Conservation (phyloP, 2,888 invertebrate genomes). For the Scotopteryx bipunctaria region DNA sequence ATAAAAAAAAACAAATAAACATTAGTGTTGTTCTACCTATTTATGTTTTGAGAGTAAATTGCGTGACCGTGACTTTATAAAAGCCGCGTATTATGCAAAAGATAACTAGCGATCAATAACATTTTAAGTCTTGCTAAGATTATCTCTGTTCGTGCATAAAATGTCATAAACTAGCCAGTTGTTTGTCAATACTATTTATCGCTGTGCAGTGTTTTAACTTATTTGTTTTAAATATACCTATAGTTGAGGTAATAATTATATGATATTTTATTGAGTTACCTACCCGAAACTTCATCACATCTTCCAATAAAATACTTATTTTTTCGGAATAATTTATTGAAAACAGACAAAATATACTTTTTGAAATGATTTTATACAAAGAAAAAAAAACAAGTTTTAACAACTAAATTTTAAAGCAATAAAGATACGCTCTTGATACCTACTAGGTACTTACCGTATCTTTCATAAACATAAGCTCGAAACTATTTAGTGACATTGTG, state of each 20-base stretch:
- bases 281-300: no score
- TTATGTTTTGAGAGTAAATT: slow-evolving; percentile 13
- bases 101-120: slow-evolving; percentile 1
- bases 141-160: background rate
- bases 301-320: slow-evolving; percentile 4
- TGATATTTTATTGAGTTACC: background rate
- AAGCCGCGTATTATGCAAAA: slow-evolving; percentile 13
- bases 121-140: background rate
- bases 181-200: background rate
- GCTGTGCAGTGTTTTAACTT: background rate
- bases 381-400: slow-evolving; percentile 20
- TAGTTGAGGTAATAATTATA: background rate
- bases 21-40: slow-evolving; percentile 15
- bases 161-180: background rate
- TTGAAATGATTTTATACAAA: slow-evolving; percentile 31
- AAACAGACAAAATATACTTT: slow-evolving; percentile 34
- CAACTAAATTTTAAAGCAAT: slow-evolving; percentile 27
- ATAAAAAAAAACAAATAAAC: slow-evolving; percentile 47
- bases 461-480: slow-evolving; percentile 26
- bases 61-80: slow-evolving; percentile 6
- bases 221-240: slow-evolving; percentile 12
- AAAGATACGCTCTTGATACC: slow-evolving; percentile 26
- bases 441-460: slow-evolving; percentile 15
- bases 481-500: slow-evolving; percentile 46
- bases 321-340: slow-evolving; percentile 36